These are phyloP conservation scores for Plutella xylostella DNA, from an alignment of 2,888 invertebrate genomes.

Conservation along the genomic window DNA sequence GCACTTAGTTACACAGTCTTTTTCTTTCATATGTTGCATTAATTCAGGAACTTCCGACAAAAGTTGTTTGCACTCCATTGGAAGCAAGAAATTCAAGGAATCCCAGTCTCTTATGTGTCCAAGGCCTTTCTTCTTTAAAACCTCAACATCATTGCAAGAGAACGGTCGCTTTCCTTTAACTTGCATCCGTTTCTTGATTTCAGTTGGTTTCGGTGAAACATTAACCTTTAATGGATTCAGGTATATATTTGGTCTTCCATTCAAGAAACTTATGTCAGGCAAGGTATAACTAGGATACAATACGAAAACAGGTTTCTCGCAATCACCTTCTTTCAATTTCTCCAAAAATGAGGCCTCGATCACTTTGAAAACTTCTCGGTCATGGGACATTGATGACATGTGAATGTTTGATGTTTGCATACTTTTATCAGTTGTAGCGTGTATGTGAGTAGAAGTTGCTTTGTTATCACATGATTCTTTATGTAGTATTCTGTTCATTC, in stretches of 20 bases:
- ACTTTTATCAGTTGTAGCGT: conserved; percentile 74
- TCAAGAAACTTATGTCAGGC: conserved; percentile 88
- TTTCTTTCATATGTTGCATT: conserved; percentile 72
- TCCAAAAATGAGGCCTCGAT: conserved; percentile 78
- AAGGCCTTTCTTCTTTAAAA: conserved; percentile 82
- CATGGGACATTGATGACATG: conserved; percentile 37
- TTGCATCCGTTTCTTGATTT: conserved; percentile 44
- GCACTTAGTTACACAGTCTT: conserved; percentile 43
- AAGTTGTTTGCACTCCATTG: conserved; percentile 84
- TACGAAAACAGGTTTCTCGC: conserved; percentile 85
- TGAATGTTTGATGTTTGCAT: conserved; percentile 78
- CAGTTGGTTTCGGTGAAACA: conserved; percentile 46
- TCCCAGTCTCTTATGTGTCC: conserved; percentile 94
- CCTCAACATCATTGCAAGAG: conserved; percentile 86
- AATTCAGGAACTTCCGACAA: conserved; percentile 85
- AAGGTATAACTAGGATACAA: conserved; percentile 92
- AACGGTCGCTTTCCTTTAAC: conserved; percentile 74
- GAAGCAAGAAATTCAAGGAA: conserved; percentile 88
- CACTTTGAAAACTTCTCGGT: conserved; percentile 69
- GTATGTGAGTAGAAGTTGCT: conserved; percentile 63
- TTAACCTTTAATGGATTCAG: conserved; percentile 77
- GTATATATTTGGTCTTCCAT: conserved; percentile 73
- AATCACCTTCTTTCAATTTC: conserved; percentile 74
- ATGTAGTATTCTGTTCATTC: conserved; percentile 49
- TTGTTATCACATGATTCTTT: conserved; percentile 53